Base-by-base conservation (phyloP, 2,797 vertebrate genomes). In the Myioborus miniatus region DNA sequence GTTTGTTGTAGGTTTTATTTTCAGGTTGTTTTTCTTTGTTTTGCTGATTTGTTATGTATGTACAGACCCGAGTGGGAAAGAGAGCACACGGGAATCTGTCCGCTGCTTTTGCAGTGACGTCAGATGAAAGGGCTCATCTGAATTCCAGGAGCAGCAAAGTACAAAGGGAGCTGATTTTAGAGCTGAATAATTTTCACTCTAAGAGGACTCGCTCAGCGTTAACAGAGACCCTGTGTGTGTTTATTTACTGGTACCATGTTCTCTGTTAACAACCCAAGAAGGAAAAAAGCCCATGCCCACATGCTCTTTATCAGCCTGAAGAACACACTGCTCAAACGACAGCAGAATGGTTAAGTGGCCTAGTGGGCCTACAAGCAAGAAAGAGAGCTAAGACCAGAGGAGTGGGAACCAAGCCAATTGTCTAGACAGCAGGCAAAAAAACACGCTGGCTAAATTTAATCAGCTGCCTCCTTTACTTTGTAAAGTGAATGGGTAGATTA, bases 371-470 rank as follows among this genome's bases (percentile, higher is more conserved):
- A 83, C 60, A 89, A 93, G 71, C 92, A 90, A 92, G 59, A 91
- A 84, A 76, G 81, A 75, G 53, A 78, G 72, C 87, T 64, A 65
- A 74, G 65, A 80, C 43, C 22, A 2, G 84, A 78, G 69, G 65
- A 91, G 81, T 10, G 50, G 94, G 94, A 94, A 83, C 63, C 14
- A 30, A 85, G 94, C 92, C 96, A 96, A 79, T 87, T 93, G 95
- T 96, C 96, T 96, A 95, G 95, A 96, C 94, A 96, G 94, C 82
- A 96, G 84, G 95, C 91, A 93, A 81, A 94, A 96, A 94, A 83
- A n/a, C 84, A 96, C 5, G 47, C 84, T 3, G 14, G 79, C 91
- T 95, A 97, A 94, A 96, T 96, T 92, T 92, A 92, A 96, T 96
- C 96, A 96, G 89, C 94, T 95, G 94, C 92, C 91, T 88, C 79